Evolutionary conservation across 2,888 invertebrate species (phyloP).

Genomic region (Drosophila paramelanica): DNA sequence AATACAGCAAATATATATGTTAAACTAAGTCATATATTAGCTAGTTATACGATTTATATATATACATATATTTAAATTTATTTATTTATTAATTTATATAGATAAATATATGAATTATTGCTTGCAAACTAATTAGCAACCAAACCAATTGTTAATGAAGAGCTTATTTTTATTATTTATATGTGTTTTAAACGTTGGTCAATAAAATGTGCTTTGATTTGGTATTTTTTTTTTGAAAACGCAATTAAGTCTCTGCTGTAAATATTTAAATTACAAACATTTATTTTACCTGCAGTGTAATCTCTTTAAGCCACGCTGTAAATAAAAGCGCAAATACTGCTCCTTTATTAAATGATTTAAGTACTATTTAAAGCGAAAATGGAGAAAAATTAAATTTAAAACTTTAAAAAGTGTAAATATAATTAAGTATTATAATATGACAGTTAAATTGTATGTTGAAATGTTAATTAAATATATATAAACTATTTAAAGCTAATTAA

Average conservation of each 20-base stretch:
- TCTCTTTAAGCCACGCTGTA: constrained; percentile 12
- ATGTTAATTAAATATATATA: constrained; percentile 52
- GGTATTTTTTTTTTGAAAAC: neutral
- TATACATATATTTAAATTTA: constrained; percentile 2
- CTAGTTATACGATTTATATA: constrained; percentile 40
- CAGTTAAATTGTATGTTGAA: constrained; percentile 65
- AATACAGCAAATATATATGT: constrained; percentile 29
- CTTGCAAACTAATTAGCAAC: constrained; percentile 23
- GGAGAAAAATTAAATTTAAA: constrained; percentile 4
- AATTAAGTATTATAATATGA: constrained; percentile 32
- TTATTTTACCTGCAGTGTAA: constrained; percentile 8
- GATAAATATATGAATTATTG: constrained; percentile 1
- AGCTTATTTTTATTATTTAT: constrained; percentile 14
- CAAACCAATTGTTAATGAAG: constrained; percentile 28
- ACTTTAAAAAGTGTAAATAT: constrained; percentile 57
- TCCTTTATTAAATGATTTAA: constrained; percentile 12
- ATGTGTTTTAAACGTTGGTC: neutral
- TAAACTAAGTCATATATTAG: constrained; percentile 58
- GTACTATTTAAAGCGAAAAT: constrained; percentile 4
- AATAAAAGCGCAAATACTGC: constrained; percentile 16
- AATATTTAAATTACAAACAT: constrained; percentile 17
- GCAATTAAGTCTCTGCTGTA: constrained; percentile 23
- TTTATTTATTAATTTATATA: constrained; percentile 1
- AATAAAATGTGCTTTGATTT: neutral
- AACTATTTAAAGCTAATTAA: constrained; percentile 39